Percentiles rank a stretch among this genome's conserved stretches.
phyloP scores from a whole-genome alignment of 2,797 vertebrate genomes.

The Peromyscus eremicus region DNA sequence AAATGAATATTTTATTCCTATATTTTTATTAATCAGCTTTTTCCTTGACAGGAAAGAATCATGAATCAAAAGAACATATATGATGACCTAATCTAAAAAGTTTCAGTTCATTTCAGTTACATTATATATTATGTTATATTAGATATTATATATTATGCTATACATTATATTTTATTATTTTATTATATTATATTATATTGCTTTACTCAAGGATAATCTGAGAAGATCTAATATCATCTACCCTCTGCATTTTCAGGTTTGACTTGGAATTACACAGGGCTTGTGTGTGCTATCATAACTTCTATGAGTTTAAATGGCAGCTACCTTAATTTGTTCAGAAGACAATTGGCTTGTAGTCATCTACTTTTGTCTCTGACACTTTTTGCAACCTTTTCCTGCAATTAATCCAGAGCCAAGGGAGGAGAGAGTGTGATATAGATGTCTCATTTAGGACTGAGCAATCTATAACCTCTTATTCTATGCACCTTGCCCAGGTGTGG shows the following conservation, averaged over 20 bases:
- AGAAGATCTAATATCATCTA: neutral
- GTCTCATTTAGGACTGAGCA: neutral
- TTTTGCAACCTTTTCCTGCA: neutral
- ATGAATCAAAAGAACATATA: constrained; percentile 66
- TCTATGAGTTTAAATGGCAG: neutral
- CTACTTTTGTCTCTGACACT: neutral
- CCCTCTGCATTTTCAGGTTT: neutral
- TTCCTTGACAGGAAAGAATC: neutral
- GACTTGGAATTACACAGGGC: neutral
- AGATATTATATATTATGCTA: neutral
- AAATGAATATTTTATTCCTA: constrained; percentile 71
- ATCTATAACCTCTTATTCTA: neutral
- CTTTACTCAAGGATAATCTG: neutral
- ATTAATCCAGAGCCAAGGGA: neutral
- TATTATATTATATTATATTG: neutral
- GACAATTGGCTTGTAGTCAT: neutral
- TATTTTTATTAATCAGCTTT: constrained; percentile 58
- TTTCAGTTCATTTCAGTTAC: constrained; percentile 68
- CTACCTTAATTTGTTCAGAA: neutral
- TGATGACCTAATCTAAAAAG: neutral
- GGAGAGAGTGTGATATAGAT: neutral
- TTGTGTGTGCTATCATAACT: neutral
- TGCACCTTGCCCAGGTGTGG: neutral
- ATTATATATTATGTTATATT: neutral
- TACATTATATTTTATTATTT: neutral